Conservation (phyloP, 2,888 invertebrate species). For the Keiferia lycopersicella region DNA sequence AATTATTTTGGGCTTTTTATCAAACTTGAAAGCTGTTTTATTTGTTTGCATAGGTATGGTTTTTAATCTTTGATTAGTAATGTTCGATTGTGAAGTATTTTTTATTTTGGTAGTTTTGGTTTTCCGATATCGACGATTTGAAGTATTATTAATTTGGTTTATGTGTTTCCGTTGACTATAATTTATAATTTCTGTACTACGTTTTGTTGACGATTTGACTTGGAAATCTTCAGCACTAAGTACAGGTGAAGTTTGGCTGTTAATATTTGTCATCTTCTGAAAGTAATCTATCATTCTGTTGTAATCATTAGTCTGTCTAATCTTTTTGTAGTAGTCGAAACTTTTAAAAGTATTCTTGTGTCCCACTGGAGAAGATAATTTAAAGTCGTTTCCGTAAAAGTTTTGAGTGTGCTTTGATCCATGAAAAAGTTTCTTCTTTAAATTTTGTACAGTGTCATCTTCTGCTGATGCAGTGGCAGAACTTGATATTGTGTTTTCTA, state of each 20-base stretch:
- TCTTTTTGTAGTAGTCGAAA: constrained; percentile 63
- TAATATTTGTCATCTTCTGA: constrained; percentile 56
- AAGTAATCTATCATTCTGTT: constrained; percentile 63
- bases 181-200: neutral
- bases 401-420: constrained; percentile 53
- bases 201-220: neutral
- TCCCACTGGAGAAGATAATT: constrained; percentile 53
- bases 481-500: constrained; percentile 52
- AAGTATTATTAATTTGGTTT: neutral
- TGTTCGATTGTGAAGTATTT: neutral
- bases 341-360: constrained; percentile 54
- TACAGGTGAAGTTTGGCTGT: neutral
- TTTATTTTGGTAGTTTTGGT: neutral
- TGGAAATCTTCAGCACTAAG: too few species aligned
- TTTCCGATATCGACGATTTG: neutral
- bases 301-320: constrained; percentile 62
- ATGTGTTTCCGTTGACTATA: neutral
- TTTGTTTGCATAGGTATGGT: neutral
- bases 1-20: neutral
- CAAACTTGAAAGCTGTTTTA: neutral
- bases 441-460: constrained; percentile 45
- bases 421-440: constrained; percentile 49
- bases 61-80: neutral
- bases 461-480: constrained; percentile 38
- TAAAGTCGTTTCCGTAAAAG: constrained; percentile 53